Evolutionary conservation across 2,888 invertebrate species (phyloP).

Genomic region (Orgyia antiqua): DNA sequence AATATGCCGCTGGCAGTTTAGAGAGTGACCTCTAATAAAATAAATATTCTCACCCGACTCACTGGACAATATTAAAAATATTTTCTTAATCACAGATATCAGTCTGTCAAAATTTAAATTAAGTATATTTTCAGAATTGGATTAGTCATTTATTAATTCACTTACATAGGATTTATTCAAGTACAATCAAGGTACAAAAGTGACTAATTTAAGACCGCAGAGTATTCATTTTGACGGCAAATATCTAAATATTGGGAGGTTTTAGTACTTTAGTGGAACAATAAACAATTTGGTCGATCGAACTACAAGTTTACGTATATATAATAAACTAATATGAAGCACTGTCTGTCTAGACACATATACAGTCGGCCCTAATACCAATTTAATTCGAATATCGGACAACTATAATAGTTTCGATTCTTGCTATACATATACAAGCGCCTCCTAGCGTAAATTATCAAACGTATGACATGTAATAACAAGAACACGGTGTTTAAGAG

Average conservation of each 20-base stretch:
- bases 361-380: too few relatives aligned
- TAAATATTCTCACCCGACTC: conserved; percentile 76
- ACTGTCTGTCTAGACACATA: conserved; percentile 56
- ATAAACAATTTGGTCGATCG: conserved; percentile 58
- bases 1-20: conserved; percentile 66
- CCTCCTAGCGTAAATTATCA: too few relatives aligned
- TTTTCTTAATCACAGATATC: conserved; percentile 79
- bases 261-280: conserved; percentile 52
- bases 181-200: conserved; percentile 75
- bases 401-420: too few relatives aligned
- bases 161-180: conserved; percentile 68
- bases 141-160: conserved; percentile 65
- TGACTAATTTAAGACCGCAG: conserved; percentile 73
- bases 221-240: conserved; percentile 66
- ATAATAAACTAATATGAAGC: conserved; percentile 33
- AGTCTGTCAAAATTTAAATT: conserved; percentile 79
- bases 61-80: conserved; percentile 78
- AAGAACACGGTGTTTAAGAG: too few relatives aligned
- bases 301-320: conserved; percentile 60
- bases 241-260: conserved; percentile 56
- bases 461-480: too few relatives aligned
- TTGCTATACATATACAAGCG: too few relatives aligned
- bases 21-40: conserved; percentile 74
- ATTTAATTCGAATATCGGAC: too few relatives aligned
- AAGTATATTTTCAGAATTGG: conserved; percentile 77